Conservation (phyloP, 1,140 invertebrate genomes). For the Ladona fulva region DNA sequence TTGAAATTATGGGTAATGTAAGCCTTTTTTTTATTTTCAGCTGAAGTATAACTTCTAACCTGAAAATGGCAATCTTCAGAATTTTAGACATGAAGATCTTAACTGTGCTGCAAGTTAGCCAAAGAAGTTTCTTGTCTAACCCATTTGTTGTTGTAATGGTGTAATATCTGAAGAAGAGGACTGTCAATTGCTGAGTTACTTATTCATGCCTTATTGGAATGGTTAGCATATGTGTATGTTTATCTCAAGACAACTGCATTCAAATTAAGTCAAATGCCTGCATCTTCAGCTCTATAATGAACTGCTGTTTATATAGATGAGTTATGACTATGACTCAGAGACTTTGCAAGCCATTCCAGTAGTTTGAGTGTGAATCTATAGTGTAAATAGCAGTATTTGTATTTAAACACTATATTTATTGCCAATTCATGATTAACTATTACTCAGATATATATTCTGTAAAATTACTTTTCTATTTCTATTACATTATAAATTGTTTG, state of each 20-base stretch:
- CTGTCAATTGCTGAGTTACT: not conserved
- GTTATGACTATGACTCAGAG: not conserved
- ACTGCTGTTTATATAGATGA: not conserved
- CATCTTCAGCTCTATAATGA: not conserved
- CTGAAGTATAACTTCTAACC: no score
- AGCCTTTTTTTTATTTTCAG: no score
- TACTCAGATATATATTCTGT: not conserved
- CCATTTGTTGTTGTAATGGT: constrained; percentile 1
- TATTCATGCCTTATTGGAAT: constrained; percentile 10
- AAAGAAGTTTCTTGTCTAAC: not conserved
- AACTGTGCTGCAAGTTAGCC: not conserved
- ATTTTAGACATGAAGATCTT: no score
- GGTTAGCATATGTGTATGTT: not conserved
- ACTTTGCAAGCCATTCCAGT: constrained; percentile 4
- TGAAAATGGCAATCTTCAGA: no score
- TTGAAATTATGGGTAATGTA: no score
- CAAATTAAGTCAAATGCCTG: not conserved
- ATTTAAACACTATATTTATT: constrained; percentile 3
- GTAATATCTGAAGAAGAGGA: not conserved
- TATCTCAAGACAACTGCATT: not conserved
- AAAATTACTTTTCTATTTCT: not conserved
- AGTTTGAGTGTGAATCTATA: not conserved
- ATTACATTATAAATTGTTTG: no score
- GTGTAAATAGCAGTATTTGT: not conserved
- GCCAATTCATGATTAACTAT: not conserved